Evolutionary conservation across 2,888 invertebrate genomes (phyloP).

Genomic region (Xanthia icteritia): DNA sequence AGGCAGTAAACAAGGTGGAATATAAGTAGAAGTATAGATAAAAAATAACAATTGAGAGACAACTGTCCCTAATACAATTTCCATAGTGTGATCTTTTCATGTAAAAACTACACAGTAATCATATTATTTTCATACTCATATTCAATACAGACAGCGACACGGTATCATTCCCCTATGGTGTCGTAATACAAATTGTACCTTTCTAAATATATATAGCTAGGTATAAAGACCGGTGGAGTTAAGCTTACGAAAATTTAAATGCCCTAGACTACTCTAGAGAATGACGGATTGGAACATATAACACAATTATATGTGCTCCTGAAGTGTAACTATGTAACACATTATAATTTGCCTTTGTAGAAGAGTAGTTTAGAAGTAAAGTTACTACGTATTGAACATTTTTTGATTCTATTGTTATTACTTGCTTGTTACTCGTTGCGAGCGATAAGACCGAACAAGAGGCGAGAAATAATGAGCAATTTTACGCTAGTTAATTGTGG

Average conservation of each 20-base stretch:
- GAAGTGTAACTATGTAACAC: not conserved
- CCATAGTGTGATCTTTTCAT: not conserved
- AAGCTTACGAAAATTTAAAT: not conserved
- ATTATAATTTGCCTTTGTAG: not conserved
- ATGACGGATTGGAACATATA: constrained; percentile 5
- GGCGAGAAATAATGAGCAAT: not conserved
- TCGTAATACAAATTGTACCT: constrained; percentile 35
- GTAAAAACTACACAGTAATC: constrained; percentile 10
- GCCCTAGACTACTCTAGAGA: not conserved
- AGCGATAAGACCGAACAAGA: not conserved
- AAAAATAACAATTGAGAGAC: not conserved
- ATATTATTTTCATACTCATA: constrained; percentile 22
- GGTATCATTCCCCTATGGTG: constrained; percentile 22
- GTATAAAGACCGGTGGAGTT: not conserved
- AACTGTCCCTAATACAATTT: constrained; percentile 7
- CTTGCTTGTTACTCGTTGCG: not conserved
- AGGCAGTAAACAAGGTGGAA: not conserved
- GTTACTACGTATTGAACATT: not conserved
- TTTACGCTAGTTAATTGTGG: constrained; percentile 1
- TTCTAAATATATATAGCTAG: not conserved
- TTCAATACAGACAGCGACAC: constrained; percentile 28
- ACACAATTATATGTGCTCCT: not conserved
- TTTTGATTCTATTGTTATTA: not conserved
- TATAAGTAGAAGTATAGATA: not conserved
- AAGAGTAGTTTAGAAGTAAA: not conserved